These are phyloP conservation scores for Xestia rhomboidea DNA, from an alignment of 2,888 invertebrate genomes.

Conservation along the genomic window DNA sequence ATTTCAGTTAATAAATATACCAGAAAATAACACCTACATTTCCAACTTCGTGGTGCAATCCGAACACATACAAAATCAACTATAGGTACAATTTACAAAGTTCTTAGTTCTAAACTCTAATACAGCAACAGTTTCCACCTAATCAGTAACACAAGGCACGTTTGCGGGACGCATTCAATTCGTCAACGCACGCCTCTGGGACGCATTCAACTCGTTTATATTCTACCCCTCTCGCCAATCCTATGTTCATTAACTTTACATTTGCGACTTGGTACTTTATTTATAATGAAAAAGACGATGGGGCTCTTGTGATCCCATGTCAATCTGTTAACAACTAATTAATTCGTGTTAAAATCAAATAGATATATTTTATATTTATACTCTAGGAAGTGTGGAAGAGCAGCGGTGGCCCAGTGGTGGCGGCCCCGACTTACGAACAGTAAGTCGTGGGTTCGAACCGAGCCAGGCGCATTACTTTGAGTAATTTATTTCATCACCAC, in stretches of 20 bases:
- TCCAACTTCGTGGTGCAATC: not conserved
- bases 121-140: slow-evolving; percentile 23
- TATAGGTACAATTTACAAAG: not conserved
- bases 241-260: slow-evolving; percentile 48
- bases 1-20: too few relatives aligned
- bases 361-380: too few relatives aligned
- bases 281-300: not conserved
- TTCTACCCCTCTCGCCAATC: slow-evolving; percentile 30
- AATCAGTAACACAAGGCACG: slow-evolving; percentile 27
- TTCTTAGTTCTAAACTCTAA: not conserved
- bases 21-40: too few relatives aligned
- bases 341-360: not conserved
- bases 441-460: too few relatives aligned
- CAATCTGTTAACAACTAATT: not conserved
- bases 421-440: too few relatives aligned
- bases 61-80: not conserved
- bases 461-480: too few relatives aligned
- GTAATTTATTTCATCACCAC: too few relatives aligned
- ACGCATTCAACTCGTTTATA: slow-evolving; percentile 40
- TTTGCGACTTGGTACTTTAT: slow-evolving; percentile 19
- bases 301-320: not conserved
- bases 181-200: slow-evolving; percentile 33
- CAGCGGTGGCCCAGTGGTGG: too few relatives aligned
- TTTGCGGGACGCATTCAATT: slow-evolving; percentile 14
- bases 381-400: too few relatives aligned